A percentile compares a stretch with the other conserved stretches of the same genome.
Conservation (phyloP, 2,888 invertebrate genomes). For the Drosophila mimica region DNA sequence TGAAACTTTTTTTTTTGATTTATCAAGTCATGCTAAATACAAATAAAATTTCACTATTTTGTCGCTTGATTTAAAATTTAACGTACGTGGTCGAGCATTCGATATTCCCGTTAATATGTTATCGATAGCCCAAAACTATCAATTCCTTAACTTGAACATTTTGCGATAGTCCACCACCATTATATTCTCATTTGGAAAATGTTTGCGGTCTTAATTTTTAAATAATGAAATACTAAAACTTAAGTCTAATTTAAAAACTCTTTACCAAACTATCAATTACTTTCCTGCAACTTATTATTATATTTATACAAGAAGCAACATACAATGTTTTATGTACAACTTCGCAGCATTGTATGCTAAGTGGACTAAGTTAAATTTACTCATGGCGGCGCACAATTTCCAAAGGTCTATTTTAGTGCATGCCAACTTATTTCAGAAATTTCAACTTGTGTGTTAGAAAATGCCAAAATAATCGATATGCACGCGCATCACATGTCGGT, state of each 20-base stretch:
- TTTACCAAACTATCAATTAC: not conserved
- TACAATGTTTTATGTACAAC: too few relatives aligned
- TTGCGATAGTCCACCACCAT: not conserved
- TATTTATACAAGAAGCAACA: not conserved
- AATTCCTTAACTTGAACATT: not conserved
- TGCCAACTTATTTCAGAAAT: slow-evolving; percentile 3
- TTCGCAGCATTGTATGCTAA: not conserved
- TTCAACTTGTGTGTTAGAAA: slow-evolving; percentile 24
- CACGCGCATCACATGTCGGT: slow-evolving; percentile 58
- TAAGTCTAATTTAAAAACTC: not conserved
- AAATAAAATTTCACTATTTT: not conserved
- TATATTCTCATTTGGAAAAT: not conserved
- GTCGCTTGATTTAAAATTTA: not conserved
- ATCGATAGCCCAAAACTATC: not conserved
- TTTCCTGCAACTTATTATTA: not conserved
- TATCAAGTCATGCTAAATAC: not conserved
- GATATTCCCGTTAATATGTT: not conserved
- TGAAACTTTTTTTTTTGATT: not conserved
- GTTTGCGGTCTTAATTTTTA: not conserved
- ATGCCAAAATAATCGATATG: slow-evolving; percentile 48
- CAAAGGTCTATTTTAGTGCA: not conserved
- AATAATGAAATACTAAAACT: not conserved
- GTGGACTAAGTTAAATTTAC: not conserved
- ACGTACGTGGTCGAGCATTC: not conserved
- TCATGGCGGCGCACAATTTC: not conserved